These are phyloP conservation scores for Palaemon carinicauda DNA, from an alignment of 1,140 invertebrate genomes.

Conservation along the genomic window DNA sequence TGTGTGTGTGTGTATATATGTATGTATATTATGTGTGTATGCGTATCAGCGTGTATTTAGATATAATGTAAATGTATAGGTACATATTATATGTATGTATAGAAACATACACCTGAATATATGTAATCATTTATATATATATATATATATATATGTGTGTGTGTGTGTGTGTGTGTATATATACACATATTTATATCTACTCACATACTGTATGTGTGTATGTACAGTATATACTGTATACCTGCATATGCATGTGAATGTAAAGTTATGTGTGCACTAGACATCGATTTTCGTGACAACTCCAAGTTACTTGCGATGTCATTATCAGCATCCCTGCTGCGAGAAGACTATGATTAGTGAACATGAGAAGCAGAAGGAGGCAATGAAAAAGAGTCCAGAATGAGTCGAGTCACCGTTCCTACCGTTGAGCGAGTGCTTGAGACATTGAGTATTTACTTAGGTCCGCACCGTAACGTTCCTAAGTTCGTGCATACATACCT, in stretches of 20 bases:
- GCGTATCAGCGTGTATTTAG: no score
- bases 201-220: neutral
- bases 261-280: neutral
- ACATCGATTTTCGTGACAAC: neutral
- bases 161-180: neutral
- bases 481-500: no score
- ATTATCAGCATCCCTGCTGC: no score
- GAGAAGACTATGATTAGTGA: no score
- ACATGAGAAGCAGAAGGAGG: no score
- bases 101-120: neutral
- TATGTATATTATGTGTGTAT: constrained; percentile 3
- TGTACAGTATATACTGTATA: no score
- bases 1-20: neutral
- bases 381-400: no score
- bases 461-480: no score
- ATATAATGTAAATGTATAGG: neutral
- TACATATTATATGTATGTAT: constrained; percentile 12
- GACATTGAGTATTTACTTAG: no score
- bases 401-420: no score
- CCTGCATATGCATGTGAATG: no score
- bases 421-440: no score
- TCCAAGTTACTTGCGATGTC: neutral
- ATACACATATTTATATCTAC: neutral
- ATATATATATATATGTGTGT: neutral
- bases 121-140: neutral